Evolutionary conservation across 2,113 vertebrate species (phyloP), one percentile per base, ranked within the genome.

Genomic region (Mugil cephalus): DNA sequence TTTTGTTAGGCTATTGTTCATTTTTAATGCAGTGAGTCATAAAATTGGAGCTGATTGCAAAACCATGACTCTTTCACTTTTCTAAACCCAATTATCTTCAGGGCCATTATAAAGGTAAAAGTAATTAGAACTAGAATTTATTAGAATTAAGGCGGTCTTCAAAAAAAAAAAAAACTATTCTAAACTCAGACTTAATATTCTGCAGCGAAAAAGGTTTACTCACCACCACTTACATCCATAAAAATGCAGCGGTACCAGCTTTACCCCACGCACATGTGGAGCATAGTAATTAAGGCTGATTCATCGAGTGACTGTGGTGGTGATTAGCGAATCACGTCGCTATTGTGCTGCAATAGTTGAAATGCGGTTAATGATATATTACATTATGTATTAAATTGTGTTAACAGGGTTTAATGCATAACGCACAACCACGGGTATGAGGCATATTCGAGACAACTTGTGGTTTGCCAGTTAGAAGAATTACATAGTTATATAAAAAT

Each of bases 201-300:
- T 12, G 5, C 3, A 63, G 64, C 46, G 56, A 63, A 68, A 61
- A 80, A 74, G 64, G 55, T 80, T 74, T 79, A 65, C 51, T 82
- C 60, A 36, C 56, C 69, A 65, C 60, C 56, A 71, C 50, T 80
- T 80, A 46, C 10, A 64, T 76, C 55, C 48, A 65, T 82, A 66
- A 74, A 30, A 69, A 66, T 56, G 50, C 63, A 19, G 52, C 24
- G 17, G 56, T 45, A 67, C 36, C 45, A 52, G 65, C 50, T 67
- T 77, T 46, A 69, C 43, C 55, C 67, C 15, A 68, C 4, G 18
- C 80, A 50, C 62, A 68, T 60, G 78, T 21, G n/a, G 62, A 64
- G 76, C 73, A 62, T 51, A 52, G 54, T 85, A 81, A 88, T 90
- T 84, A 83, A 24, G 56, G 62, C 69, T 79, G 71, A 89, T 83